phyloP scores from a whole-genome alignment of 2,888 invertebrate species.

The Microplitis deprimator region DNA sequence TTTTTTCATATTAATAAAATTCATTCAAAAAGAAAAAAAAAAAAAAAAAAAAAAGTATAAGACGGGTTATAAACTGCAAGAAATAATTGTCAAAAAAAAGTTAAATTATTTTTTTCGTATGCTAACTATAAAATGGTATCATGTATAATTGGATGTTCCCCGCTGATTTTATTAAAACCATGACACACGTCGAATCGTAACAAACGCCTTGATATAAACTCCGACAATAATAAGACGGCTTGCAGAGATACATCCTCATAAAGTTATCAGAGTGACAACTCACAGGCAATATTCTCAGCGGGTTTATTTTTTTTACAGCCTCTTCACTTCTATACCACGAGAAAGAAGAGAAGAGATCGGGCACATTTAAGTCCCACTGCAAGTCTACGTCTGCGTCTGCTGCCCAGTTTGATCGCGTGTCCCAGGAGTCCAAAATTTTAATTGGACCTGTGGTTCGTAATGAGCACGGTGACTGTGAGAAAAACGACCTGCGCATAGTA shows the following conservation, averaged over 20 bases:
- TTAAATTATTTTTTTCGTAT: slow-evolving; percentile 32
- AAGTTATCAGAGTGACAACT: slow-evolving; percentile 11
- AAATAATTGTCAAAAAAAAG: background rate
- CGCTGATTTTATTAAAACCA: slow-evolving; percentile 42
- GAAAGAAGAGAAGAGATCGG: slow-evolving; percentile 7
- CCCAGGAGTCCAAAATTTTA: slow-evolving; percentile 53
- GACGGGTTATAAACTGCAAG: background rate
- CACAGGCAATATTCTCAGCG: background rate
- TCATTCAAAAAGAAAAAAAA: too few species aligned
- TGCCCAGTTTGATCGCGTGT: slow-evolving; percentile 48
- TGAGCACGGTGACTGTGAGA: slow-evolving; percentile 49
- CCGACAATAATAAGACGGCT: background rate
- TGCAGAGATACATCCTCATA: slow-evolving; percentile 5
- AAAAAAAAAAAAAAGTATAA: too few species aligned
- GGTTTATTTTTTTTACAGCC: slow-evolving; percentile 1
- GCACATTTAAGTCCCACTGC: slow-evolving; percentile 8
- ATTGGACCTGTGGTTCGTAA: slow-evolving; percentile 54
- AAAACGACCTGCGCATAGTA: slow-evolving; percentile 40
- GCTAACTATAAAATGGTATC: background rate
- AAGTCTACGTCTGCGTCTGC: background rate
- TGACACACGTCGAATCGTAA: slow-evolving; percentile 46
- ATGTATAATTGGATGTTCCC: slow-evolving; percentile 40
- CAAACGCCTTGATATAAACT: slow-evolving; percentile 43
- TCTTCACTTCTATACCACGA: background rate
- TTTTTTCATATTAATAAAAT: too few species aligned